Evolutionary conservation across 23 tunicate genomes (phyloP), one percentile per base, ranked within the genome.

Genomic region (Halocynthia roretzi): DNA sequence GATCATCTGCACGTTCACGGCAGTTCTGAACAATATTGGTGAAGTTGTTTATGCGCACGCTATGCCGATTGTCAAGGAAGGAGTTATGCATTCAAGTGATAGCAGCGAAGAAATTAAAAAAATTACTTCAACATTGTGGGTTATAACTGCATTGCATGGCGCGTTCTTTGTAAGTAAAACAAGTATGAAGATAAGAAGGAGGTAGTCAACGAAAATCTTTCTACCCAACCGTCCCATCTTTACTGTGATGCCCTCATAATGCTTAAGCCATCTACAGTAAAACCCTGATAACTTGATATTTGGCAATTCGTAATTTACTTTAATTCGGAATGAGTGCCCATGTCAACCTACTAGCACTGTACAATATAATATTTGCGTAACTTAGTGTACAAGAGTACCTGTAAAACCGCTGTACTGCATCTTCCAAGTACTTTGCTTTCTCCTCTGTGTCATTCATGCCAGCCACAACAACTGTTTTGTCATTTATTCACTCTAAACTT

Each of bases 41-140:
- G 98, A 92, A 79, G 93, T 82, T 21, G 80, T 92, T 8, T 92
- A 70, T 79, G 77, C 75, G 52, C 78, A 73, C 12, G 56, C 89
- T 10, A 74, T 92, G 52, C 93, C 91, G 0, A 49, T 77, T 48
- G 44, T 74, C 67, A 74, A 54, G 50, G 5, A 52, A 52, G 64
- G 40, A 12, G 31, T 50, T 53, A 50, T 22, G 55, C 75, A 70
- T 51, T 21, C 62, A 12, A 74, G 78, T 18, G 78, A 74, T 64
- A 74, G 62, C 14, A 54, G 55, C 63, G 50, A 74, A 8, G 78
- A 74, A 8, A 74, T 74, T 31, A 74, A 74, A 18, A 11, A 20
- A 6, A 74, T 54, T 48, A 74, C 55, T 56, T 40, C 81, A 6
- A 83, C 79, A 5, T 58, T 76, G 20, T 89, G 96, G 96, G 92